A percentile compares a stretch with the other conserved stretches of the same genome.
These are phyloP conservation scores for Porites lobata DNA, from an alignment of 92 coral and sea anemone genomes.

Conservation along the genomic window DNA sequence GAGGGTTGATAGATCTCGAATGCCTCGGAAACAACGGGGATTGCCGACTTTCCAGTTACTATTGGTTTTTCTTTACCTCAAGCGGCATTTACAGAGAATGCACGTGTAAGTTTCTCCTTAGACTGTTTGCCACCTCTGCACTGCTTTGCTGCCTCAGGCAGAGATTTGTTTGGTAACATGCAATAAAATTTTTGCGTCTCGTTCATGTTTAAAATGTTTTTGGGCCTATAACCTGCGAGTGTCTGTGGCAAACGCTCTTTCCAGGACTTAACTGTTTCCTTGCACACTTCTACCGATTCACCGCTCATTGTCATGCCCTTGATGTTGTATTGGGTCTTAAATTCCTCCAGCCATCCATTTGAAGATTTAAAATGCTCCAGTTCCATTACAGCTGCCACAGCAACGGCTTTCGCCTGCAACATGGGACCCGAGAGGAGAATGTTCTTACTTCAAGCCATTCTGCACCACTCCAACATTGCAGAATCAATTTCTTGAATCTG, in stretches of 20 bases:
- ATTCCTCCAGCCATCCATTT: constrained; percentile 68
- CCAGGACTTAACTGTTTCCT: not conserved
- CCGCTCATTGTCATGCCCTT: constrained; percentile 67
- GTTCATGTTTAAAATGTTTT: constrained; percentile 55
- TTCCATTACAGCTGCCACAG: constrained; percentile 30
- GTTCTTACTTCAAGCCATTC: constrained; percentile 59
- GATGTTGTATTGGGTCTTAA: constrained; percentile 65
- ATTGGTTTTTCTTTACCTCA: constrained; percentile 61
- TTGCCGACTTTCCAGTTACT: constrained; percentile 56
- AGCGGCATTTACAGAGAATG: constrained; percentile 55
- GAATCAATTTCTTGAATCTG: not conserved
- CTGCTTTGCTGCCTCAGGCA: constrained; percentile 53
- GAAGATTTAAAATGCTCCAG: not conserved
- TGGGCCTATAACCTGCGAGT: constrained; percentile 17
- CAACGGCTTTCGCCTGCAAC: constrained; percentile 62
- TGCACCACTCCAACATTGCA: constrained; percentile 61
- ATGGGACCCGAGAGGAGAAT: constrained; percentile 52
- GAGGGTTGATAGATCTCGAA: constrained; percentile 26
- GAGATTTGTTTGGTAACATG: constrained; percentile 52
- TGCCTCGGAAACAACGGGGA: constrained; percentile 51
- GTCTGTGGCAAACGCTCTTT: too few relatives aligned
- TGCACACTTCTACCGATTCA: constrained; percentile 65
- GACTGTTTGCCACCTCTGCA: constrained; percentile 63
- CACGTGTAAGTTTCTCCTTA: constrained; percentile 54
- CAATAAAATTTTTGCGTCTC: constrained; percentile 17